These are phyloP conservation scores for Andricus quercusramuli DNA, from an alignment of 2,888 invertebrate genomes.

Conservation along the genomic window DNA sequence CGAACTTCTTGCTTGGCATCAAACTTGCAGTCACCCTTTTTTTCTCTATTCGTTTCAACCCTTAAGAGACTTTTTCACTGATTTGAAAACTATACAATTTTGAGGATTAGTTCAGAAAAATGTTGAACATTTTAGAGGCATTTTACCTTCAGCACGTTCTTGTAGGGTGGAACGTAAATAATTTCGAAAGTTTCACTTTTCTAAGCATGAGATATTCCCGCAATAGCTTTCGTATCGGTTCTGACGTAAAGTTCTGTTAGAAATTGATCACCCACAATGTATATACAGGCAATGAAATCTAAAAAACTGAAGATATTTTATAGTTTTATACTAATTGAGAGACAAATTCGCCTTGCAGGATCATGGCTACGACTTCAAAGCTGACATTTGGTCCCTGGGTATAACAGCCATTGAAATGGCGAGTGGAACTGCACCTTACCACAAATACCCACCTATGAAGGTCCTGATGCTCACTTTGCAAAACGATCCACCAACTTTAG, in stretches of 20 bases:
- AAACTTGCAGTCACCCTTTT: not conserved
- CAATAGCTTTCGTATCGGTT: not conserved
- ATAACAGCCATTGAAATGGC: constrained; percentile 99
- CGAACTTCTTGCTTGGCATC: not conserved
- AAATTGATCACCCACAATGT: not conserved
- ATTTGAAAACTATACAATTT: not conserved
- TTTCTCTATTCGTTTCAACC: not conserved
- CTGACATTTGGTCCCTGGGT: constrained; percentile 96
- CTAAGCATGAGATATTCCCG: not conserved
- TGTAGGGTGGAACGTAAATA: not conserved
- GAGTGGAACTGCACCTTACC: constrained; percentile 98
- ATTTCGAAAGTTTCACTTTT: not conserved
- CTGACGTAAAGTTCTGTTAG: not conserved
- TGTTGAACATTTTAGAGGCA: not conserved
- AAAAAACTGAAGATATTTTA: not conserved
- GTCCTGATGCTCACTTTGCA: constrained; percentile 98
- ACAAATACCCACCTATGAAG: constrained; percentile 99
- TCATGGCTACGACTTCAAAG: constrained; percentile 99
- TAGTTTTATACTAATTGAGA: constrained; percentile 18
- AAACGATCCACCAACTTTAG: constrained; percentile 98
- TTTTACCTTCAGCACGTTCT: not conserved
- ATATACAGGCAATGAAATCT: constrained; percentile 36
- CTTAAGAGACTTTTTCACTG: not conserved
- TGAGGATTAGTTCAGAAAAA: not conserved
- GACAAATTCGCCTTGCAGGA: constrained; percentile 81